Conservation (phyloP, 92 coral and sea anemone genomes). For the Desmophyllum pertusum region DNA sequence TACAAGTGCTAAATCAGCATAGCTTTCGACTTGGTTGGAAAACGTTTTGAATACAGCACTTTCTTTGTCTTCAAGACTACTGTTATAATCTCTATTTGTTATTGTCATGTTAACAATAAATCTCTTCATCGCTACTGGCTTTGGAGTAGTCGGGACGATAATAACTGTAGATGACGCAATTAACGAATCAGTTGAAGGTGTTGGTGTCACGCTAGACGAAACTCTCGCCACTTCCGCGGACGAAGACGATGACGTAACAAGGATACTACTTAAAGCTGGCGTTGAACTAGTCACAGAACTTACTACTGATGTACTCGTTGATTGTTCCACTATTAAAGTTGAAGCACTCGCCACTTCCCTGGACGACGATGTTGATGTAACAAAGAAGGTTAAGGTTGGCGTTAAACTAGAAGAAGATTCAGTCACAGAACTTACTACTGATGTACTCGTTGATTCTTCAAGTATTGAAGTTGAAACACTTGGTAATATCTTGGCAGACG, state of each 20-base stretch:
- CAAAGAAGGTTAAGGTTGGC: background rate
- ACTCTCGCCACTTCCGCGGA: background rate
- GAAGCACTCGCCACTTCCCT: background rate
- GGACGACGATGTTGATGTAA: background rate
- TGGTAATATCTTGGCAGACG: background rate
- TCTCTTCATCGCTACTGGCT: background rate
- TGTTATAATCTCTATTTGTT: slow-evolving; percentile 9
- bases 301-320: background rate
- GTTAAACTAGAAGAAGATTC: background rate
- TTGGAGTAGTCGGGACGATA: background rate
- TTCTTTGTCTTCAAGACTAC: slow-evolving; percentile 4
- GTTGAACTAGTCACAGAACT: background rate
- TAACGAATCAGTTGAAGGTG: background rate
- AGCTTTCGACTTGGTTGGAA: background rate
- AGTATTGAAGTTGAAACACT: background rate
- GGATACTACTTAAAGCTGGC: background rate
- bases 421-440: background rate
- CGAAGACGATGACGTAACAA: background rate
- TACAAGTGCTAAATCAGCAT: background rate
- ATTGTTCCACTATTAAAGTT: too few relatives aligned
- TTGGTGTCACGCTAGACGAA: background rate
- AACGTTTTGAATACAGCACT: background rate
- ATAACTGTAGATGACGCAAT: background rate
- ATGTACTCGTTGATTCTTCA: background rate
- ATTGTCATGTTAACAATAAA: background rate